Evolutionary conservation across 2,113 vertebrate species (phyloP), one percentile per base, ranked within the genome.

Genomic region (Sapajus apella): DNA sequence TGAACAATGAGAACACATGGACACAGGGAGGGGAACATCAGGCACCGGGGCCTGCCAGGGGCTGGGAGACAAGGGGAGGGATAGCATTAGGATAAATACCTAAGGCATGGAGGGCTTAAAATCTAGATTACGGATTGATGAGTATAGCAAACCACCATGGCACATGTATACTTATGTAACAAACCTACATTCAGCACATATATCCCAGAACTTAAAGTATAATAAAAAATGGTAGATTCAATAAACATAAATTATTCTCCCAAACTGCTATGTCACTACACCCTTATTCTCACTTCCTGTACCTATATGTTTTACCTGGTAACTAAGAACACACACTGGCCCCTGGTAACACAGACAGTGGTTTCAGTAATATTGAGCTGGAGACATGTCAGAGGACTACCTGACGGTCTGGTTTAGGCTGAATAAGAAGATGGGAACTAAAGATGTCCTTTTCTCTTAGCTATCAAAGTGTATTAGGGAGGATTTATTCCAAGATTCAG

Each of bases 11-110:
- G 61, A 64, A 64, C 61, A 64, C 61, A 64, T 64, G 61, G 27
- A 64, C 12, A 30, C 5, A 6, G 27, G 61, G 27, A 30, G 27
- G 61, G 27, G 12, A 64, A 64, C 61, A 14, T 30, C 61, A 64
- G 12, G 30, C 27, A 30, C 12, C 1, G 11, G 61, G 5, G 12
- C 11, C 27, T 64, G 27, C 30, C 2, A 0, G 0, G 61, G 61
- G 25, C 50, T 64, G 27, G 27, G 61, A 13, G 12, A 12, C 5
- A 64, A 30, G 27, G 61, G 27, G 61, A 64, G 27, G 61, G 61
- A 30, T 14, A 64, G 27, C 27, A 64, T 64, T 64, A 64, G 61
- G 61, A 13, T 27, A 64, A 64, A 64, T 13, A 64, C 1, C 61
- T 30, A 64, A 64, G 14, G 12, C 61, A 64, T 64, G 25, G 2